These are phyloP conservation scores for Aphelenchoides avenae DNA, from an alignment of 1,140 invertebrate species.

Conservation along the genomic window DNA sequence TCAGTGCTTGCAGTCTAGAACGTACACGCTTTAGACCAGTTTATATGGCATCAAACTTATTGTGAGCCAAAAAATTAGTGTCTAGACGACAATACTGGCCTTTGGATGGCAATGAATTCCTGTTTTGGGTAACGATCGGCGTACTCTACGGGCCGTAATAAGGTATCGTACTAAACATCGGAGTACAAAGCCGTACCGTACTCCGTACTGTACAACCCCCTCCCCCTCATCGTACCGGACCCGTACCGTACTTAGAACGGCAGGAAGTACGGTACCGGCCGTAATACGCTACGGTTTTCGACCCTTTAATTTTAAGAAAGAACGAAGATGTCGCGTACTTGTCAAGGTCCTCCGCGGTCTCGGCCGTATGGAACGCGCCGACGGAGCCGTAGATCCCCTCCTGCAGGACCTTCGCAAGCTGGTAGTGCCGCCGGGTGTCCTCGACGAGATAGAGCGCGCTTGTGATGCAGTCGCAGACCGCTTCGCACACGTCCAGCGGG, in stretches of 20 bases:
- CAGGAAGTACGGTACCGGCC: too few species aligned
- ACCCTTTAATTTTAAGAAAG: too few species aligned
- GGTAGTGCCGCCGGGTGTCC: slow-evolving; percentile 68
- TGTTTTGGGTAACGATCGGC: too few species aligned
- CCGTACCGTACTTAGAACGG: too few species aligned
- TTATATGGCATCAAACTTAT: slow-evolving; percentile 8
- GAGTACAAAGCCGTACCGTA: too few species aligned
- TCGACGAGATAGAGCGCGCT: slow-evolving; percentile 66
- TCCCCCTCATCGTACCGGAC: too few species aligned
- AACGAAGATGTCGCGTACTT: slow-evolving; percentile 64
- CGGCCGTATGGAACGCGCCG: slow-evolving; percentile 80
- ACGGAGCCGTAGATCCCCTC: slow-evolving; percentile 75
- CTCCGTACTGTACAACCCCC: too few species aligned
- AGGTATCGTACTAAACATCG: too few species aligned
- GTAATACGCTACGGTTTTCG: too few species aligned
- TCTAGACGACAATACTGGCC: not conserved
- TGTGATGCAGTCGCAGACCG: slow-evolving; percentile 83
- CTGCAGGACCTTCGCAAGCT: slow-evolving; percentile 74
- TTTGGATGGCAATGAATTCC: not conserved
- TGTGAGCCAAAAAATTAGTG: not conserved
- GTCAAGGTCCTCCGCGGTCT: slow-evolving; percentile 84
- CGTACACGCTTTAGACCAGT: slow-evolving; percentile 26
- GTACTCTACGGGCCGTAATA: too few species aligned
- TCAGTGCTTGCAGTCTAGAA: slow-evolving; percentile 78
- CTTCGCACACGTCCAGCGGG: slow-evolving; percentile 74